Evolutionary conservation across 2,113 vertebrate genomes (phyloP), one percentile per base, ranked within the genome.

Genomic region (Clinocottus analis): DNA sequence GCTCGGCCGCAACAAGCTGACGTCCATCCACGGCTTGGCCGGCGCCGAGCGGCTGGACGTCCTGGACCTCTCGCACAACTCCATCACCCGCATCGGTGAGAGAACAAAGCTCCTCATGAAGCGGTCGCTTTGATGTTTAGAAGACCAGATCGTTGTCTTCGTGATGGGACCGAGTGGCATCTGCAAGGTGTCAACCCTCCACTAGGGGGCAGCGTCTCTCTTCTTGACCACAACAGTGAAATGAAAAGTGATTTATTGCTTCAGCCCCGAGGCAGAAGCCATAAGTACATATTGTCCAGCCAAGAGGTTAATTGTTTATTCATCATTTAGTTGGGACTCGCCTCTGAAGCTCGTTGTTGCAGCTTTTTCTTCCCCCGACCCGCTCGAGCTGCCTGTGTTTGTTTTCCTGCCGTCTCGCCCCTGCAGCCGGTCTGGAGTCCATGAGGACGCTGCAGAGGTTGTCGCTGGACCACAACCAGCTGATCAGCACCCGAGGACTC

Each of bases 71-170:
- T 98, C 98, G 1, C 86, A 96, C 87, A 99, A 99, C 80, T 95
- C 86, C 91, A 95, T 99, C 88, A 96, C 95, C 14, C 95, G 96
- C 85, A 95, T 99, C 63, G 95, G 98, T 99, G 93, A 96, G 97
- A 43, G 27, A 25, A 49, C 14, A 55, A 31, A n/a, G 4, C 45
- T 16, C 23, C 45, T 51, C 2, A 12, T 62, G 10, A 41, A 65
- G 65, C 13, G 10, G 10, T 55, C n/a, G 6, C 10, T 58, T 55
- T 39, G n/a, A 29, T 11, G 10, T 53, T 41, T 14, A 7, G 5
- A 21, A 10, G 29, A 17, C 11, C 7, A 51, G 29, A 70, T 27
- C 27, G 23, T 70, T 70, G 67, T 25, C 14, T 16, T 55, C 12
- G 7, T 49, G 19, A 23, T 17, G 9, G 17, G 47, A 29, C 41